Evolutionary conservation across 2,888 invertebrate species (phyloP), one percentile per base, ranked within the genome.

Genomic region (Cataglyphis albicans): DNA sequence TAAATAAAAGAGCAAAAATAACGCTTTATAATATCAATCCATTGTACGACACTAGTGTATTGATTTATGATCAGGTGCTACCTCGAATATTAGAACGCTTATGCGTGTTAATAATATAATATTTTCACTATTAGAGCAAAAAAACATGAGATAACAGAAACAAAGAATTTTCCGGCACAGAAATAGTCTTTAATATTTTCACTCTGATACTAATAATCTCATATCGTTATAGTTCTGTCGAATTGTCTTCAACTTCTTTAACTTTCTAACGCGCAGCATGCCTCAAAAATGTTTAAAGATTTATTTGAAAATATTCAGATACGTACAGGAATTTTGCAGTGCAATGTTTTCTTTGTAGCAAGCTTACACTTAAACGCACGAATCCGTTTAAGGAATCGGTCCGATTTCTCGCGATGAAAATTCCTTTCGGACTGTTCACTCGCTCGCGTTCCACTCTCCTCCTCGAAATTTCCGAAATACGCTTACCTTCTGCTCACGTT

Each of bases 401-500:
- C 18, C 72, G 73, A 78, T 72, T 80, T 80, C 78, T 70, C 78
- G 35, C 21, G 21, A 21, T 6, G 41, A 12, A 80, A 72, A 70
- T 70, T 78, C 21, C 5, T 21, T 76, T 57, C 48, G n/a, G 21
- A 55, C 1, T 21, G 25, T 9, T 57, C 7, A 55, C 32, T 32
- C 41, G 72, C 21, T 38, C 41, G 9, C 21, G 57, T 72, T 44
- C 57, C 70, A 55, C 38, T 76, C 76, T 29, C 70, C 52, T 52
- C 38, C 38, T 12, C 18, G 21, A 21, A 44, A 41, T 78, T 70
- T 48, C 29, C 72, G 25, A 67, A 75, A 68, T 3, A 12, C 32
- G 41, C 78, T 80, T 80, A 80, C 78, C 78, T 80, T 80, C 55
- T 55, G 35, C 52, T 55, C 41, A 55, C 38, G 25, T 2, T 72